These are phyloP conservation scores for Tenualosa ilisha DNA, from an alignment of 2,797 vertebrate species.

Conservation along the genomic window DNA sequence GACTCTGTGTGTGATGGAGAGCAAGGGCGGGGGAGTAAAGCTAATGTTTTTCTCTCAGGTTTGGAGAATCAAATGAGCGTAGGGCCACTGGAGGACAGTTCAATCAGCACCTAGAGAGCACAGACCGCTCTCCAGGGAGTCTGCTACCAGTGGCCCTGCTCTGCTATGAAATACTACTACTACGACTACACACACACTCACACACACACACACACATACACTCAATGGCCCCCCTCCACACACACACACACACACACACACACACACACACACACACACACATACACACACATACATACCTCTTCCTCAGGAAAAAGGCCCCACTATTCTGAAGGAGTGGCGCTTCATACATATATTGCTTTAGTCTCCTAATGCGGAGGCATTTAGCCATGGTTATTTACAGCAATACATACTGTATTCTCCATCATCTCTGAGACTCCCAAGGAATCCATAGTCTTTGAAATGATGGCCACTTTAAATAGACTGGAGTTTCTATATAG, in stretches of 20 bases:
- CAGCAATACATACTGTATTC: neutral
- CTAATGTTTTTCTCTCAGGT: conserved; percentile 70
- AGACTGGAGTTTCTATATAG: neutral
- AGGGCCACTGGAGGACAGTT: conserved; percentile 59
- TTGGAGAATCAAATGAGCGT: conserved; percentile 65
- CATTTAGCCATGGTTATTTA: neutral
- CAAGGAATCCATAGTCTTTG: neutral
- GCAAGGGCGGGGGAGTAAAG: conserved; percentile 23
- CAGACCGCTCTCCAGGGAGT: neutral
- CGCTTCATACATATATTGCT: neutral
- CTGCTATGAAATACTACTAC: too few species aligned
- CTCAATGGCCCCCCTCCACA: neutral
- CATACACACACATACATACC: neutral
- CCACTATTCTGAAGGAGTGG: neutral
- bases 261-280: neutral
- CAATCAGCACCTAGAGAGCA: conserved; percentile 57
- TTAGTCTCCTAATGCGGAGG: neutral
- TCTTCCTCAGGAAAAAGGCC: neutral
- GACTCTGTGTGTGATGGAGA: neutral
- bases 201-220: neutral
- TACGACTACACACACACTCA: neutral
- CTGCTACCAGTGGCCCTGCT: neutral
- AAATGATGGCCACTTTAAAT: neutral
- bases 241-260: neutral
- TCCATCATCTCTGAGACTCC: neutral